Evolutionary conservation across 2,888 invertebrate genomes (phyloP), one percentile per base, ranked within the genome.

Genomic region (Nemotelus nigrinus): DNA sequence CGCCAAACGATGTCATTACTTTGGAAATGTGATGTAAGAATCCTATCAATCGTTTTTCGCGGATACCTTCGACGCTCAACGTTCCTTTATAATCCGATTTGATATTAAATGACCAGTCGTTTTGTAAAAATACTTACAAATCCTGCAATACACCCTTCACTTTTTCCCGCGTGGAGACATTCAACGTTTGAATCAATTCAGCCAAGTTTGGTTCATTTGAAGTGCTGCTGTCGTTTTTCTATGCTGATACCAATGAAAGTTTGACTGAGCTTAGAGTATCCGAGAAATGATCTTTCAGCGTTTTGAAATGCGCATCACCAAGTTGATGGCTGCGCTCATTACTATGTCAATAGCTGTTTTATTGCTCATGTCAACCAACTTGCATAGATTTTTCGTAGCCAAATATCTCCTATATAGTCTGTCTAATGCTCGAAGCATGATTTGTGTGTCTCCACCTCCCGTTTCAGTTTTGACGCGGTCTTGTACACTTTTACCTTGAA

Each of bases 391-490:
- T 82, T 95, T 94, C 92, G 96, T 94, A 0, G 96, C 96, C 86
- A 96, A 94, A 43, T 98, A 88, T 79, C 96, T 91, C 76, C 96
- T 90, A 85, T 97, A 95, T 84, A 98, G 94, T 80, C 97, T 91
- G 87, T 99, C 98, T 76, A 98, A 87, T 0, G 97, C 97, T 84
- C 96, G 91, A 0, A 98, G 94, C 81, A 98, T 89, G 76, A 97
- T 91, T 78, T 92, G 93, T 3, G 94, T 94, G 79, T 95, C 95
- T 47, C 91, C 91, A 82, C 92, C 92, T 81, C 93, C 93, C 79
- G 89, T 89, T 74, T 92, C 91, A 45, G 93, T 92, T 86, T 96
- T 96, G 2, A 93, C 90, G 81, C 94, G 90, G 82, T 89, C 90
- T 83, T 94, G 93, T 75, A 97, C 93, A n/a, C n/a, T n/a, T n/a